Percentiles rank a stretch among this genome's conserved stretches.
These are phyloP conservation scores for Gila orcuttii DNA, from an alignment of 2,113 vertebrate genomes.

Conservation along the genomic window DNA sequence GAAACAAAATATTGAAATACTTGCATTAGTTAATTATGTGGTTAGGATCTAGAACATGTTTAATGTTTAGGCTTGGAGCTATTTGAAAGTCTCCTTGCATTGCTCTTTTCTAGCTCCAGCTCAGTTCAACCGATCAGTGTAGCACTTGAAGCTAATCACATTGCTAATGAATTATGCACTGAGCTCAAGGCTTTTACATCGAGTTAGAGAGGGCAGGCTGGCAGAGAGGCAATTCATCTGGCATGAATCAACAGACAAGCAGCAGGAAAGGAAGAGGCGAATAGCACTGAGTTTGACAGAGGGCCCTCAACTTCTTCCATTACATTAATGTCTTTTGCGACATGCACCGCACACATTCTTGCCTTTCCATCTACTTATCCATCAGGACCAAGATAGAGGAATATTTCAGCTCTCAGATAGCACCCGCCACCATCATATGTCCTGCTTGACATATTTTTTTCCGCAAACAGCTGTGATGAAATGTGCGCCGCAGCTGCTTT, in stretches of 20 bases:
- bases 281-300: neutral
- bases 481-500: neutral
- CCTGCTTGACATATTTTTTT: neutral
- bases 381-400: neutral
- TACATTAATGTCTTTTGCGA: conserved; percentile 22
- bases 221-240: conserved; percentile 45
- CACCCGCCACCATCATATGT: neutral
- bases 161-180: conserved; percentile 49
- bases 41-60: conserved; percentile 14
- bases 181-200: conserved; percentile 40
- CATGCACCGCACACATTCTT: neutral
- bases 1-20: conserved; percentile 14
- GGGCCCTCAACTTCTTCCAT: conserved; percentile 4
- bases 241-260: conserved; percentile 48
- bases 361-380: neutral
- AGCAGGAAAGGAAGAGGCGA: conserved; percentile 7
- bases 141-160: conserved; percentile 47
- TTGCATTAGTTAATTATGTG: conserved; percentile 21
- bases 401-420: conserved; percentile 14
- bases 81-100: conserved; percentile 12
- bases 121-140: conserved; percentile 32
- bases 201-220: conserved; percentile 25
- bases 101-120: conserved; percentile 16
- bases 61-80: conserved; percentile 33
- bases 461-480: conserved; percentile 26